Percentiles rank a stretch among this genome's conserved stretches.
phyloP scores from a whole-genome alignment of 2,888 invertebrate species.

The Hypercompe scribonia region DNA sequence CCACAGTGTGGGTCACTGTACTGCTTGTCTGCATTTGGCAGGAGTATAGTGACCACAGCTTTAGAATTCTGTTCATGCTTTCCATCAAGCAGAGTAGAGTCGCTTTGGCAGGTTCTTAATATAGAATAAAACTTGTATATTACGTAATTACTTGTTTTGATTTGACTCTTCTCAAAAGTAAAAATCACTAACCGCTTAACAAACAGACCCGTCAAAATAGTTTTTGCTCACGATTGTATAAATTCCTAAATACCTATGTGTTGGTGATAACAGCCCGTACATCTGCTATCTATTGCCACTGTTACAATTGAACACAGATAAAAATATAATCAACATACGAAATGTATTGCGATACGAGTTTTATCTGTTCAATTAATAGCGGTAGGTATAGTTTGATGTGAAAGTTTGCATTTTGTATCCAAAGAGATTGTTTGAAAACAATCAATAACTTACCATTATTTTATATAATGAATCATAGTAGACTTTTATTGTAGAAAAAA shows the following conservation, averaged over 20 bases:
- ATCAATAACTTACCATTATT: neutral
- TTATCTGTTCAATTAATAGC: constrained; percentile 11
- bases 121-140: too few relatives aligned
- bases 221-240: neutral
- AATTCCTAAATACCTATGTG: neutral
- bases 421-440: neutral
- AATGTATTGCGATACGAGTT: constrained; percentile 1
- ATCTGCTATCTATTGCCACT: constrained; percentile 64
- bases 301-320: constrained; percentile 61
- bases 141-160: too few relatives aligned
- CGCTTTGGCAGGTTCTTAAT: too few relatives aligned
- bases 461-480: neutral
- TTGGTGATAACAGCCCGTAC: constrained; percentile 60
- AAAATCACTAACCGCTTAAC: neutral
- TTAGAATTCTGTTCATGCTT: too few relatives aligned
- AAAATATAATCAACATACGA: constrained; percentile 36
- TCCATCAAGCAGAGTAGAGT: too few relatives aligned
- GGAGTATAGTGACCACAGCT: too few relatives aligned
- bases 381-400: neutral
- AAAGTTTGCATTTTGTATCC: neutral
- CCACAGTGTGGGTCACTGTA: too few relatives aligned
- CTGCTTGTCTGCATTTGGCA: too few relatives aligned
- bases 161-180: neutral
- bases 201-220: neutral
- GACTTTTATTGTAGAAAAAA: neutral